Base-by-base conservation (phyloP, 1,140 invertebrate genomes). In the Drosophila bipectinata region DNA sequence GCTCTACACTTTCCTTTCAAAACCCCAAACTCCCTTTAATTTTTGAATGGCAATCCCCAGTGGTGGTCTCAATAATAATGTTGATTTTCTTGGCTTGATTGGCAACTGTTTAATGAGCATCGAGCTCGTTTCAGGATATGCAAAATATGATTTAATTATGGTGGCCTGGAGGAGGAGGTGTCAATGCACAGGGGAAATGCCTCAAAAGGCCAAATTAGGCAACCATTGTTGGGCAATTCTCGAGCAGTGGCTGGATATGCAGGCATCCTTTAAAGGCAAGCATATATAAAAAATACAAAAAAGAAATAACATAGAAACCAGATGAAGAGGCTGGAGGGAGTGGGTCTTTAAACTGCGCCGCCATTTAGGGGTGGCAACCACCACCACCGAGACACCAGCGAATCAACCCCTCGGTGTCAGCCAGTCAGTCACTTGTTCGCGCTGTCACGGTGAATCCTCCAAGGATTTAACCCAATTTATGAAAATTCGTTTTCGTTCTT, bases 401-500 rank as follows among this genome's bases (percentile, higher is more conserved):
- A 63, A 56, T 62, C 69, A 64, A 37, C 63, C 66, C 66, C 64
- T 71, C 67, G 34, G 18, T 58, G 74, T 74, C 68, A 79, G 76
- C 79, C 71, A 79, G 64, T 68, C 58, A 79, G 79, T 71, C 80
- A 87, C 83, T 87, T 87, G 83, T 87, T 88, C 83, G 83, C 83
- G 83, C 83, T 87, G 83, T 87, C 83, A 87, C 80, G 84, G 83
- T 71, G 83, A 87, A 88, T 87, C 75, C 83, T 88, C 83, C 49
- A 88, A 87, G 83, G 83, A 87, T 88, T 87, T 87, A 87, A 87
- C 83, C 83, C 83, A 87, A 87, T 88, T 87, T 88, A 87, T 87
- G 83, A 87, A 87, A 79, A 88, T 85, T 73, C 41, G 67, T 62
- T 62, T 79, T 74, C 51, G 60, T 55, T 48, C 68, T 52, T 71